Conservation (phyloP, 2,113 vertebrate genomes). For the Chamaea fasciata region DNA sequence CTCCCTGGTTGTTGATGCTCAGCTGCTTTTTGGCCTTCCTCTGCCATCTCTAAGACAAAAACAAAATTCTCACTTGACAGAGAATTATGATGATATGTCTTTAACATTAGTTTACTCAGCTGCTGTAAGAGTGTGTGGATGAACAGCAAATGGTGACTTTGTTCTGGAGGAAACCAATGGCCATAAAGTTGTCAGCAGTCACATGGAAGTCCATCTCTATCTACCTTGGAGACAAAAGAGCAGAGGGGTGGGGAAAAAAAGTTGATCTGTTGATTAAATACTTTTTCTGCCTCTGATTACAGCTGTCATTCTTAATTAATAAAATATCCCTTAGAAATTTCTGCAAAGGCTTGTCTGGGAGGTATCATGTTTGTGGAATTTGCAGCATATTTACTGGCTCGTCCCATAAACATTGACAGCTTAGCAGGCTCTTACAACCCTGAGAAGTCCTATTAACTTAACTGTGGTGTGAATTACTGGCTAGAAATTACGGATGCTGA, state of each 20-base stretch:
- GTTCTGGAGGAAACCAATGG: neutral
- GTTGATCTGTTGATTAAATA: neutral
- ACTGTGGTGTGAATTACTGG: neutral
- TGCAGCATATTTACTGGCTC: neutral
- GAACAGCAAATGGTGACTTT: neutral
- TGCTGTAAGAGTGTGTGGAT: neutral
- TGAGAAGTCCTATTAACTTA: neutral
- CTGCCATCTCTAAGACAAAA: neutral
- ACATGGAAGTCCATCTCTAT: neutral
- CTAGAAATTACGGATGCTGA: neutral
- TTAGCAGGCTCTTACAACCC: neutral
- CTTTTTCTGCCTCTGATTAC: neutral
- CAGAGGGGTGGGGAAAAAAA: neutral
- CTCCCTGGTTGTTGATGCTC: neutral
- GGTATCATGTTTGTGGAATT: neutral
- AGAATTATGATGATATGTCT: neutral
- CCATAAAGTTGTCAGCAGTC: neutral
- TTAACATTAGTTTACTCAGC: neutral
- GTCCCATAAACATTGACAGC: neutral
- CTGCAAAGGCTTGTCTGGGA: neutral
- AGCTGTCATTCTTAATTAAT: neutral
- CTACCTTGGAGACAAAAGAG: neutral
- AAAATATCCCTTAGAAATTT: neutral
- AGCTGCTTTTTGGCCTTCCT: neutral
- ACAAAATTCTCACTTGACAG: neutral